Percentiles rank a stretch among this genome's conserved stretches.
These are phyloP conservation scores for Laterallus jamaicensis DNA, from an alignment of 2,113 vertebrate genomes.

Conservation along the genomic window DNA sequence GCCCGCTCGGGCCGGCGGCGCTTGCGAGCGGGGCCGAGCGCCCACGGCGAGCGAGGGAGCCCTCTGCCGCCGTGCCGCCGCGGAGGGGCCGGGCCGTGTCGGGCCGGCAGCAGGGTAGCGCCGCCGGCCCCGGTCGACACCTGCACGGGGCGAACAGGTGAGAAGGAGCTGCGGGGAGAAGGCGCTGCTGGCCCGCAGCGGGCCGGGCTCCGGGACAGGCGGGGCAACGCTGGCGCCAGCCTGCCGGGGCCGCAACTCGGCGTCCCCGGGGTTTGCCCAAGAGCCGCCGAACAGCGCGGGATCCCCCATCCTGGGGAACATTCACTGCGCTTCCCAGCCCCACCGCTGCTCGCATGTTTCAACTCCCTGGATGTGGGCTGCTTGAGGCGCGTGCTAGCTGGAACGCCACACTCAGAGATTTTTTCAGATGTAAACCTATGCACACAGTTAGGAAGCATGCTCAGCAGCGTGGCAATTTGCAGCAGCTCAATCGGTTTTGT, in stretches of 20 bases:
- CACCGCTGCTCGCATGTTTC: neutral
- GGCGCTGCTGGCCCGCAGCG: neutral
- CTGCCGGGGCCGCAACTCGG: neutral
- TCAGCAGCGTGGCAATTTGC: neutral
- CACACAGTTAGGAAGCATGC: neutral
- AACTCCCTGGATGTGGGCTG: fast-evolving
- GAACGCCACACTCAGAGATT: fast-evolving
- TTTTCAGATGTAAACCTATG: neutral
- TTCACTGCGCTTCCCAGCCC: neutral
- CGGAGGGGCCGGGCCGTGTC: neutral
- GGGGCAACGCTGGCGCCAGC: neutral
- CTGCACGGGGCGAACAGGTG: neutral
- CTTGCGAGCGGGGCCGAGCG: neutral
- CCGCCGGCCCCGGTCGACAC: neutral
- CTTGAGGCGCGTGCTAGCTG: fast-evolving
- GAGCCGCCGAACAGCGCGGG: neutral
- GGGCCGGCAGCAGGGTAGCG: neutral
- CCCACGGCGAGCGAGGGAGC: neutral
- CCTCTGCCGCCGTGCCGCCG: neutral
- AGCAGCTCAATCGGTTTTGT: neutral
- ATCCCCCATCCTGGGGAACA: neutral
- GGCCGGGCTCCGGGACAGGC: neutral
- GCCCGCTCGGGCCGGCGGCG: neutral
- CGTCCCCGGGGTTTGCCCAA: fast-evolving
- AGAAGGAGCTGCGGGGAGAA: neutral